Evolutionary conservation across 2,113 vertebrate genomes (phyloP).

Genomic region (Stegastes partitus): DNA sequence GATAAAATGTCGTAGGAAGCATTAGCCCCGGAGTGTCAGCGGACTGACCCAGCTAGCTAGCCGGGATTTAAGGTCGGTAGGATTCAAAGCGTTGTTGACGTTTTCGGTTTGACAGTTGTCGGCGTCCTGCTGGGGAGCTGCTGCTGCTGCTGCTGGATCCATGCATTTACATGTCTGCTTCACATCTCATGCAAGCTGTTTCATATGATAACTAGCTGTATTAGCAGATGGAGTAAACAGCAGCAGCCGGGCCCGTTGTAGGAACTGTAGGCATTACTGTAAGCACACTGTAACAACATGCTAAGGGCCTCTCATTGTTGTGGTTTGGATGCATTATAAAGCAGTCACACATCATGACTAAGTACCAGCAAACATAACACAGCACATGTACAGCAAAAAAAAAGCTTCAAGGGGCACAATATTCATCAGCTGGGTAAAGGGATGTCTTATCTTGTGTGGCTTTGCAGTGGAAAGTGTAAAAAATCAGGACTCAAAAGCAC

Average conservation of each 20-base stretch:
- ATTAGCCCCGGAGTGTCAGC: not conserved
- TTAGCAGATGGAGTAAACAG: not conserved
- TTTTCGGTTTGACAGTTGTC: constrained; percentile 60
- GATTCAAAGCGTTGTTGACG: constrained; percentile 57
- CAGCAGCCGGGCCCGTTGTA: not conserved
- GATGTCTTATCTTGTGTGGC: not conserved
- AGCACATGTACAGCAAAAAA: not conserved
- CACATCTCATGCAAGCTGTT: not conserved
- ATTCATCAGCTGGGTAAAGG: not conserved
- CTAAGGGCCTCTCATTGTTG: constrained; percentile 36
- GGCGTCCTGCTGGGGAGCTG: constrained; percentile 25
- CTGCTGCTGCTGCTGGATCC: constrained; percentile 1
- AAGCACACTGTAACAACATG: not conserved
- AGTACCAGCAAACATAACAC: not conserved
- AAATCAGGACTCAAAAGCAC: too few species aligned
- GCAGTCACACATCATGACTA: not conserved
- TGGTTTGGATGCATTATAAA: not conserved
- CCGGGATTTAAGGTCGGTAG: constrained; percentile 39
- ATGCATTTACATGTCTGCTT: constrained; percentile 1
- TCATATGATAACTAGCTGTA: not conserved
- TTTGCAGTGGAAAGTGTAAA: too few species aligned
- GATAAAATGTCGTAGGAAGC: not conserved
- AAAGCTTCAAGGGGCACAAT: not conserved
- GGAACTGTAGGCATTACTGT: not conserved
- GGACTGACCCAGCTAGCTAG: constrained; percentile 43